Evolutionary conservation across 2,797 vertebrate genomes (phyloP).

Genomic region (Urosaurus nigricauda): DNA sequence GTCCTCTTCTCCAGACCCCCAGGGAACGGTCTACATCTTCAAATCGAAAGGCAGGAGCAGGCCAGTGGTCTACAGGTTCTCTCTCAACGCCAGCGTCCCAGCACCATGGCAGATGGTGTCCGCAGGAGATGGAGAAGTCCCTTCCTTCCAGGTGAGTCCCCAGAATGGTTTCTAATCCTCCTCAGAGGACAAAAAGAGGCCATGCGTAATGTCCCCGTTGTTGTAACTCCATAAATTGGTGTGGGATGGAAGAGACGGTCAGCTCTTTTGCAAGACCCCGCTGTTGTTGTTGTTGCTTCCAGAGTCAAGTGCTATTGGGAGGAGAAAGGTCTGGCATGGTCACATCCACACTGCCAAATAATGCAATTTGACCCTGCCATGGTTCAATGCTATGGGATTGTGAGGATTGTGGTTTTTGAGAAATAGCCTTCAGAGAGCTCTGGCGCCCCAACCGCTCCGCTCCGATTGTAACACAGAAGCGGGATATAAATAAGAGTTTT

Average conservation of each 20-base stretch:
- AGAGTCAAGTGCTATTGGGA: not conserved
- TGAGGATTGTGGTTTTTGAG: not conserved
- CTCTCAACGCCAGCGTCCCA: constrained; percentile 87
- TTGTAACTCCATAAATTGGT: not conserved
- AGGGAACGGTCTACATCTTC: constrained; percentile 91
- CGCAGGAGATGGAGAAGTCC: constrained; percentile 86
- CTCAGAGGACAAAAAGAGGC: too few species aligned
- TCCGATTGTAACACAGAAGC: too few species aligned
- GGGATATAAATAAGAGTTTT: too few species aligned
- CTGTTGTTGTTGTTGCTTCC: not conserved
- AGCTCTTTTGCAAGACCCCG: constrained; percentile 36
- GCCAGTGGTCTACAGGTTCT: constrained; percentile 89
- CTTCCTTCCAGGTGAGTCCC: constrained; percentile 91
- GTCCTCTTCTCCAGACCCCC: constrained; percentile 78
- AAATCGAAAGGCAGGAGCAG: constrained; percentile 85
- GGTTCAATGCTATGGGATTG: not conserved
- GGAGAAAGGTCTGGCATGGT: not conserved
- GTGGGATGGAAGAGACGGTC: constrained; percentile 44
- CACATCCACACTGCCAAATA: too few species aligned
- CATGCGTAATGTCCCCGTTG: not conserved
- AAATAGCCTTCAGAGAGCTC: not conserved
- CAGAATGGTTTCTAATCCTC: too few species aligned
- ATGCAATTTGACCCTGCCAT: too few species aligned
- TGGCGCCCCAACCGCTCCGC: too few species aligned
- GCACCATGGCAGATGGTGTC: constrained; percentile 88